These are phyloP conservation scores for Chelon labrosus DNA, from an alignment of 2,797 vertebrate species.

Conservation along the genomic window DNA sequence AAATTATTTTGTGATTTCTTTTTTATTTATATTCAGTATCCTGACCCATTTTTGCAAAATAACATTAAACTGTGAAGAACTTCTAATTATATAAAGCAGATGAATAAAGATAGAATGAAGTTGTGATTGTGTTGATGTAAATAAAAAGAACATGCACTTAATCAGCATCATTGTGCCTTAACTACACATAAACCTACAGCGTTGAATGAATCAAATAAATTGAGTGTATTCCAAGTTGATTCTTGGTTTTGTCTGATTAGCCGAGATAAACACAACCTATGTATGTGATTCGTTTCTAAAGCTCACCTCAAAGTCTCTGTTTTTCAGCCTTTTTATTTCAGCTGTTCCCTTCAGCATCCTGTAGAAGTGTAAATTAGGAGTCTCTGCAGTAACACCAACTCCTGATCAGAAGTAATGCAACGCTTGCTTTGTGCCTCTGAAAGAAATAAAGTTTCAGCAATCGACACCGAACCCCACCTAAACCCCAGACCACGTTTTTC, in stretches of 20 bases:
- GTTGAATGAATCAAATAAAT: background rate
- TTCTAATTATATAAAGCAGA: no score
- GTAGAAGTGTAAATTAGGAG: slow-evolving; percentile 11
- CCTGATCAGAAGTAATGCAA: slow-evolving; percentile 15
- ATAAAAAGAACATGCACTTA: no score
- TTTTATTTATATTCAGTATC: no score
- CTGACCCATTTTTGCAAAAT: no score
- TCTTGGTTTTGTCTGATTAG: background rate
- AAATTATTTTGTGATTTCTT: no score
- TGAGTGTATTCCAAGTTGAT: background rate
- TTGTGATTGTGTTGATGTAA: no score
- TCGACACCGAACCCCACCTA: no score
- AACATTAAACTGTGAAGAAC: no score
- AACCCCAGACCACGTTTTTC: no score
- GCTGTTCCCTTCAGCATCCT: slow-evolving; percentile 2
- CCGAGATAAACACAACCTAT: slow-evolving; percentile 4
- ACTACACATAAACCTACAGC: background rate
- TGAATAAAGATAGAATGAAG: no score
- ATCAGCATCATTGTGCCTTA: background rate
- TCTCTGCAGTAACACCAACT: slow-evolving; percentile 20
- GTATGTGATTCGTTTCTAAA: slow-evolving; percentile 7
- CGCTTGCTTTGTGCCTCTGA: slow-evolving; percentile 3
- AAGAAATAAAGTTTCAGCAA: background rate
- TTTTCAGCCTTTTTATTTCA: background rate
- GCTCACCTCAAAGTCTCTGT: slow-evolving; percentile 10